Base-by-base conservation (phyloP, 2,113 vertebrate species). In the Sapayoa aenigma region DNA sequence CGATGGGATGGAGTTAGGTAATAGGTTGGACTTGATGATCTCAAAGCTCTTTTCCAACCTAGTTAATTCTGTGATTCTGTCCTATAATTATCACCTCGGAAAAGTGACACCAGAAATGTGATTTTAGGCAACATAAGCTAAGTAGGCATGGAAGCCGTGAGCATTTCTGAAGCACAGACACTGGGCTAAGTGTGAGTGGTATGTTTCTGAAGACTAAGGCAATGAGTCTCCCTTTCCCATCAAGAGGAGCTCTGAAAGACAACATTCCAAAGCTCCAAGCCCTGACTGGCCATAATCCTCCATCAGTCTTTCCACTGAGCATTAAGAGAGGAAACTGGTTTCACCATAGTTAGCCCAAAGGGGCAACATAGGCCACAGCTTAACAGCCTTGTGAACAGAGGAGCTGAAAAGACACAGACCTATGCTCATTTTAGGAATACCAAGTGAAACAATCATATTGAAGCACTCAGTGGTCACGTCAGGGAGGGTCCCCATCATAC, bases 401-500 rank as follows among this genome's bases (percentile, higher is more conserved):
- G 8, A 58, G 39, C 25, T 44, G 27, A 37, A 77, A 82, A 23
- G 20, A 55, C 25, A 19, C 31, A 11, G 42, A 27, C 3, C 27
- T 25, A 11, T 63, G 47, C 63, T n/a, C 0, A 3, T 44, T 58
- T 84, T 50, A 17, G 52, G 37, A 71, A 67, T n/a, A 3, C 2
- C 19, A 33, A 9, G 16, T 19, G 11, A 24, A 73, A 65, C 7
- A 52, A 14, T 6, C 1, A 1, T 22, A 8, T 12, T 46, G 56
- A 49, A 71, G 56, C 11, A 20, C 30, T 14, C 33, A 9, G 1
- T 9, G 27, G 14, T n/a, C 4, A 1, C n/a, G n/a, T 68, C 31
- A 39, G 63, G 39, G 20, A 7, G 2, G 27, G 24, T 56, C 1
- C 1, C 23, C 49, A 5, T 0, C 2, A 5, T 25, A 9, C 2